Base-by-base conservation (phyloP, 1,140 invertebrate genomes). In the Kradibia gibbosae region DNA sequence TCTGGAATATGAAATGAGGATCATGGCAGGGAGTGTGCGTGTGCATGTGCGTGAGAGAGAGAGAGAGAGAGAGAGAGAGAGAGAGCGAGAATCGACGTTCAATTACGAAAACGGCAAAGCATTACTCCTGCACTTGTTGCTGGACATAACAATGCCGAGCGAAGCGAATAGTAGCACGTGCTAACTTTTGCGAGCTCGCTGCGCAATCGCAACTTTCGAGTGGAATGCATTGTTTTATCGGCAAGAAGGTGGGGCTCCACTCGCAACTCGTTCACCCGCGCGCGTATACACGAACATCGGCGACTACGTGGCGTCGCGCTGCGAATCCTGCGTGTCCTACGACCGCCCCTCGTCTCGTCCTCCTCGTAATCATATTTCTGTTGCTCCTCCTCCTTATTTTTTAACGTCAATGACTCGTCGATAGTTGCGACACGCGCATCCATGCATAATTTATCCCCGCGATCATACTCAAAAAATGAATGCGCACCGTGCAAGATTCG, bases 391-490 rank as follows among this genome's bases (percentile, higher is more conserved):
- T 7, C 45, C 45, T 17, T 48, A 10, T 53, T 20, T 65, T 65
- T 36, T 36, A 17, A 15, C 4, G 15, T 36, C 31, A 36, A 34
- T 31, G 31, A 53, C 76, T 77, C 20, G 36, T 53, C 62, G 42
- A 22, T 28, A 65, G 45, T 78, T 67, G 45, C 1, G 60, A 62
- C 76, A 53, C 62, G 76, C 57, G 60, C 57, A 22, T 13, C 20
- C 42, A 50, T 65, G 55, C 73, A 75, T 75, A 57, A 75, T 75
- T 75, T 42, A 75, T 75, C 31, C 2, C 34, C 34, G 4, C 15
- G 62, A 67, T 67, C 39, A 39, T 39, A 1, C 34, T 67, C 34
- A 36, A 67, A 67, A 39, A 34, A 10, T 39, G 36, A 22, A 25
- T 67, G 60, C 20, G 31, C 20, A 34, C 60, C 31, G 60, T 36